Evolutionary conservation across 2,797 vertebrate species (phyloP).

Genomic region (Cossypha niveicapilla): DNA sequence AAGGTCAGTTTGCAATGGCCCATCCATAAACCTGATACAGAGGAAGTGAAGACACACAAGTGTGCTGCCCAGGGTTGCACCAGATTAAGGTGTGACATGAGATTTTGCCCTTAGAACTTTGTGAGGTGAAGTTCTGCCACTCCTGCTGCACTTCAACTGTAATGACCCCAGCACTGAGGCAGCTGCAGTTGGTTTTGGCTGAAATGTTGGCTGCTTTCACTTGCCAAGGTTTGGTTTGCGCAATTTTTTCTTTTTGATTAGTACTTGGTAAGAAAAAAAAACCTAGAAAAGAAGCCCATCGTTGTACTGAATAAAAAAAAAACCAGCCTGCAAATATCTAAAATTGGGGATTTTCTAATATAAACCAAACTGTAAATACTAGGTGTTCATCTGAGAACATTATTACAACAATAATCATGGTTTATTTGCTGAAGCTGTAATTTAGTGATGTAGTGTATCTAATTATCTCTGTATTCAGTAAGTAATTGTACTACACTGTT

Average conservation of each 20-base stretch:
- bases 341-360: neutral
- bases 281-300: neutral
- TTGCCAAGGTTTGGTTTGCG: neutral
- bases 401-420: neutral
- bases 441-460: neutral
- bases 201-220: neutral
- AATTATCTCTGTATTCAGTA: neutral
- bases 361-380: neutral
- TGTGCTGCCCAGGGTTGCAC: neutral
- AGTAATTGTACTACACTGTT: neutral
- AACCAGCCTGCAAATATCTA: neutral
- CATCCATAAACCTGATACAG: neutral
- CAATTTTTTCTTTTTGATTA: neutral
- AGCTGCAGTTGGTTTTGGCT: neutral
- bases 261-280: neutral
- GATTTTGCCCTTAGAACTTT: conserved; percentile 18
- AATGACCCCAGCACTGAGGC: neutral
- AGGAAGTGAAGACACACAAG: neutral
- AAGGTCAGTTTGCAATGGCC: neutral
- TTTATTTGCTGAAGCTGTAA: neutral
- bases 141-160: neutral
- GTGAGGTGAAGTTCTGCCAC: neutral
- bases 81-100: neutral
- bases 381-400: neutral
- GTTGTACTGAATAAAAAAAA: neutral